Percentiles rank a stretch among this genome's conserved stretches.
phyloP scores from a whole-genome alignment of 2,113 vertebrate genomes.

The Ophthalmolycus amberensis region DNA sequence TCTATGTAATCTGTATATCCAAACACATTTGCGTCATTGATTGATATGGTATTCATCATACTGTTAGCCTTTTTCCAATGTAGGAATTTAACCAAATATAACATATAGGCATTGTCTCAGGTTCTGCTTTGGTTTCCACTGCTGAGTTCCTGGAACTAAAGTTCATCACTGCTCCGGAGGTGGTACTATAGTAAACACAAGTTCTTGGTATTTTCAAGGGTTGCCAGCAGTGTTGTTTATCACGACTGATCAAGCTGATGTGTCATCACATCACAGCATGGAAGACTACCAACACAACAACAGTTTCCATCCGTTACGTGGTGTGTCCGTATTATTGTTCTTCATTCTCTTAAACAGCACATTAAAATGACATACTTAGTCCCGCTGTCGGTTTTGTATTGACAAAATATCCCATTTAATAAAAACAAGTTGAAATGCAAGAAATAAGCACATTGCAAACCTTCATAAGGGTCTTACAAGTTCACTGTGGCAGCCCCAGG shows the following conservation, averaged over 20 bases:
- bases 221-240: neutral
- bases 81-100: neutral
- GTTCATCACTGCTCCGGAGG: neutral
- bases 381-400: neutral
- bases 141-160: neutral
- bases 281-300: neutral
- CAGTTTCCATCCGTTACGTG: neutral
- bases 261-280: neutral
- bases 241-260: neutral
- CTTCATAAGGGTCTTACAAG: slow-evolving; percentile 14
- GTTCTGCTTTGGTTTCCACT: slow-evolving; percentile 10
- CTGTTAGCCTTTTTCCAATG: neutral
- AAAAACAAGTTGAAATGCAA: slow-evolving; percentile 5
- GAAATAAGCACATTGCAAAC: neutral
- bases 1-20: neutral
- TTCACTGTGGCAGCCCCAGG: neutral
- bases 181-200: neutral
- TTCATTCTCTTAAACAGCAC: neutral
- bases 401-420: slow-evolving; percentile 8
- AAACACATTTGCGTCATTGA: neutral
- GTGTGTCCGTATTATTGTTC: neutral
- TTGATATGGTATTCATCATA: neutral
- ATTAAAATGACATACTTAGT: neutral
- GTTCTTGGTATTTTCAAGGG: slow-evolving; percentile 2
- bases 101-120: neutral